Base-by-base conservation (phyloP, 2,888 invertebrate genomes). In the Platynereis dumerilii region DNA sequence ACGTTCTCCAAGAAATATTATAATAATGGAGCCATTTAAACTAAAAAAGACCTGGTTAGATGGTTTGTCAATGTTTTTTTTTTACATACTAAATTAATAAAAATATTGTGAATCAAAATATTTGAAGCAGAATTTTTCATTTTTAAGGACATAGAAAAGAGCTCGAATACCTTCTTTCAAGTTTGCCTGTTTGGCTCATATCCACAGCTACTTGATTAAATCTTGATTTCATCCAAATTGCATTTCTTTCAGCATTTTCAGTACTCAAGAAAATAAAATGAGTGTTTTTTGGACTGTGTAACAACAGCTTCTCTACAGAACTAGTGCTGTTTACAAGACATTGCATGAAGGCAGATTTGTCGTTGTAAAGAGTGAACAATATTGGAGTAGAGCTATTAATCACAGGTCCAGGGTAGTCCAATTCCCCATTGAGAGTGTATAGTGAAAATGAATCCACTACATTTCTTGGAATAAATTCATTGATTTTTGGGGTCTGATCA, bases 201-300 rank as follows among this genome's bases (percentile, higher is more conserved):
- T 26, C 34, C 5, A 15, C 28, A 28, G 34, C 34, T 26, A 29
- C 44, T n/a, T 29, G 27, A 3, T 54, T 42, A 7, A 75, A 48
- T 54, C 72, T 69, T 7, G 67, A 55, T 24, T 65, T 66, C 74
- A 76, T 74, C 75, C 75, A 75, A 5, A 59, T n/a, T 10, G 72
- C 71, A 17, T 72, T 70, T 58, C 63, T 63, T 7, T 54, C 28
- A 1, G 72, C 72, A 58, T 68, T 42, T 1, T 63, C 57, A 7
- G 68, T 67, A 22, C 69, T 63, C 52, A 75, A 60, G 63, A 76
- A 72, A 20, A 76, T 45, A 56, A 68, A 68, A 42, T 72, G 68
- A 2, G 69, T 68, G 26, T 65, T 64, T 42, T 52, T 58, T 0
- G 68, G 62, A 1, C 54, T 42, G 44, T 67, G 61, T 2, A 65